Evolutionary conservation across 2,113 vertebrate genomes (phyloP).

Genomic region (Promerops cafer): DNA sequence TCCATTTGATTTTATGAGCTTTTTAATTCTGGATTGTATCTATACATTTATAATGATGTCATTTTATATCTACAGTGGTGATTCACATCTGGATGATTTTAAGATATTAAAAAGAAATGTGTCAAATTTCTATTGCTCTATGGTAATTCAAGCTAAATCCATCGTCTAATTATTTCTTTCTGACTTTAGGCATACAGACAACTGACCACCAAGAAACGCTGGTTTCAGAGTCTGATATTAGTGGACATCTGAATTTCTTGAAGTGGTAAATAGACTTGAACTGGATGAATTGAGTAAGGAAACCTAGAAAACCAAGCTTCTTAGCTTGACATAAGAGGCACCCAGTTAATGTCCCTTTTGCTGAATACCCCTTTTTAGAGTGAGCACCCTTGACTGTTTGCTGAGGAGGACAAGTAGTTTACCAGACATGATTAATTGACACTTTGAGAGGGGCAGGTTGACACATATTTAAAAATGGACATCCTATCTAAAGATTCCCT

Average conservation of each 20-base stretch:
- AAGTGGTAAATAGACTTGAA: neutral
- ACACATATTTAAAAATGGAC: neutral
- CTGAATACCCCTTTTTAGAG: neutral
- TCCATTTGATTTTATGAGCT: neutral
- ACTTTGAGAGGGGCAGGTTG: fast-evolving
- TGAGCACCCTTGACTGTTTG: neutral
- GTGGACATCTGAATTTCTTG: neutral
- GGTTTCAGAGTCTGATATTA: neutral
- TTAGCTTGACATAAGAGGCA: neutral
- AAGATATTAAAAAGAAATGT: neutral
- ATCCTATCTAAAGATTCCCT: neutral
- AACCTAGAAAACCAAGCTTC: neutral
- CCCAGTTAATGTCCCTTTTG: neutral
- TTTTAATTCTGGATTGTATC: neutral
- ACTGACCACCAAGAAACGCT: neutral
- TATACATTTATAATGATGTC: neutral
- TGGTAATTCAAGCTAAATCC: neutral
- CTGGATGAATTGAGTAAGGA: neutral
- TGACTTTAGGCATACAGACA: neutral
- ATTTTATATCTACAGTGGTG: neutral
- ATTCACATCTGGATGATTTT: neutral
- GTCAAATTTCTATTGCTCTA: neutral
- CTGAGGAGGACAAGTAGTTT: neutral
- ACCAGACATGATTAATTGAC: fast-evolving
- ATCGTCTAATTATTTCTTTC: neutral